Percentiles rank a stretch among this genome's conserved stretches.
Evolutionary conservation across 1,140 invertebrate genomes (phyloP).

Genomic region (Drosophila nikananu): DNA sequence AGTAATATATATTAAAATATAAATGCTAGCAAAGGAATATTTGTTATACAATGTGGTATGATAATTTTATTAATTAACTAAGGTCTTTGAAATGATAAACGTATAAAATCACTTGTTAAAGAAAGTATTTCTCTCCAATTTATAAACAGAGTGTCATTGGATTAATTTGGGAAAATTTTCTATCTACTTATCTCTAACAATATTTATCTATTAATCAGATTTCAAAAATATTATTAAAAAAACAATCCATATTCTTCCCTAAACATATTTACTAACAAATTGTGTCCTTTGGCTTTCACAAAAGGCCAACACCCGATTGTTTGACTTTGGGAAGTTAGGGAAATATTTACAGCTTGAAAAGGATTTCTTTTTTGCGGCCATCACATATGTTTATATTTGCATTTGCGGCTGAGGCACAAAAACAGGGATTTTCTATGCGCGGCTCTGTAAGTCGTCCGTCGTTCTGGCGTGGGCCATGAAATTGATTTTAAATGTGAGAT

Average conservation of each 20-base stretch:
- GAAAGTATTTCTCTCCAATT: background rate
- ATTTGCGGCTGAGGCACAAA: slow-evolving; percentile 57
- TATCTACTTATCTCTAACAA: no score
- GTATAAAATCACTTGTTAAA: background rate
- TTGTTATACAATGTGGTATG: background rate
- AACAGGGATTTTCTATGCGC: slow-evolving; percentile 31
- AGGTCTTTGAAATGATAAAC: no score
- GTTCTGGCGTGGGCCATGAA: slow-evolving; percentile 52
- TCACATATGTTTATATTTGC: slow-evolving; percentile 70
- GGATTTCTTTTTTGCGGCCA: slow-evolving; percentile 47
- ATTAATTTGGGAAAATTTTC: background rate
- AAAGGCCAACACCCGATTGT: slow-evolving; percentile 4
- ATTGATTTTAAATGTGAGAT: slow-evolving; percentile 80
- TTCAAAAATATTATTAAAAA: background rate
- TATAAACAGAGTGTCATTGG: background rate
- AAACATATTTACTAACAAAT: slow-evolving; percentile 5
- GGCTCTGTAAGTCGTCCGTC: slow-evolving; percentile 20
- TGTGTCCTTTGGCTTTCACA: background rate
- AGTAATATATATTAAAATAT: no score
- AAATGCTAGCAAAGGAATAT: no score
- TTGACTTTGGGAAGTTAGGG: slow-evolving; percentile 34
- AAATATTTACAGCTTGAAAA: slow-evolving; percentile 53
- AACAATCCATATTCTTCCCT: background rate
- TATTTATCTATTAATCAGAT: background rate
- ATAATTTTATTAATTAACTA: background rate